These are phyloP conservation scores for Colossoma macropomum DNA, from an alignment of 2,113 vertebrate genomes.

Conservation along the genomic window DNA sequence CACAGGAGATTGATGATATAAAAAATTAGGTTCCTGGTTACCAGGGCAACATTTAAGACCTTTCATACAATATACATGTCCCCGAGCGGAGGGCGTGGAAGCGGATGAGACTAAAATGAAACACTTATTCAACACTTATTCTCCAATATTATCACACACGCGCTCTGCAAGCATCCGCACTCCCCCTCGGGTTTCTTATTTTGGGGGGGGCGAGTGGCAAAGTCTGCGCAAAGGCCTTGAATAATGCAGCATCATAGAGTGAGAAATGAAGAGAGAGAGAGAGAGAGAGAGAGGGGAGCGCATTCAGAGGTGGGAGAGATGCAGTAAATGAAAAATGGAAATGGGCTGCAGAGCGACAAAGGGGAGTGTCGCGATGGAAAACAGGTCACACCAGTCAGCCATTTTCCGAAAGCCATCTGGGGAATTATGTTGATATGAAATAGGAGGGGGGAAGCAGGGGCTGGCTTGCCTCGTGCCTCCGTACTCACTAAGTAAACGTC, in stretches of 20 bases:
- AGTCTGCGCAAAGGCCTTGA: conserved; percentile 1
- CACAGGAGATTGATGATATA: conserved; percentile 10
- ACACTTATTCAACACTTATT: neutral
- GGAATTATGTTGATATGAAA: conserved; percentile 47
- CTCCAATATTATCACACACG: conserved; percentile 6
- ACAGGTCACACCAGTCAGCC: conserved; percentile 42
- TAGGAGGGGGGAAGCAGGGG: neutral
- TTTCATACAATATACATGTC: conserved; percentile 11
- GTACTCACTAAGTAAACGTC: conserved; percentile 80
- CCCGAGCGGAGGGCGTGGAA: neutral
- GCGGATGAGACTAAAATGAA: neutral
- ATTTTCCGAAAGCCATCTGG: conserved; percentile 49
- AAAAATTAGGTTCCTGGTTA: conserved; percentile 19
- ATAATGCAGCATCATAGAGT: conserved; percentile 32
- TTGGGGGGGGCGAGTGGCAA: neutral
- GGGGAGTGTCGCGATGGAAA: conserved; percentile 18
- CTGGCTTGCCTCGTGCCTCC: conserved; percentile 40
- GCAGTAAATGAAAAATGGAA: conserved; percentile 50
- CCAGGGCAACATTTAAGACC: conserved; percentile 24
- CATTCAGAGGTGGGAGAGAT: conserved; percentile 4
- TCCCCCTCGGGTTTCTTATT: neutral
- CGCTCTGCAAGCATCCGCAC: neutral
- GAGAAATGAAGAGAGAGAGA: neutral
- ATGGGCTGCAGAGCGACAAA: conserved; percentile 34
- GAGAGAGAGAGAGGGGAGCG: neutral